A percentile compares a stretch with the other conserved stretches of the same genome.
Evolutionary conservation across 2,888 invertebrate species (phyloP).

Genomic region (Neoaliturus tenellus): DNA sequence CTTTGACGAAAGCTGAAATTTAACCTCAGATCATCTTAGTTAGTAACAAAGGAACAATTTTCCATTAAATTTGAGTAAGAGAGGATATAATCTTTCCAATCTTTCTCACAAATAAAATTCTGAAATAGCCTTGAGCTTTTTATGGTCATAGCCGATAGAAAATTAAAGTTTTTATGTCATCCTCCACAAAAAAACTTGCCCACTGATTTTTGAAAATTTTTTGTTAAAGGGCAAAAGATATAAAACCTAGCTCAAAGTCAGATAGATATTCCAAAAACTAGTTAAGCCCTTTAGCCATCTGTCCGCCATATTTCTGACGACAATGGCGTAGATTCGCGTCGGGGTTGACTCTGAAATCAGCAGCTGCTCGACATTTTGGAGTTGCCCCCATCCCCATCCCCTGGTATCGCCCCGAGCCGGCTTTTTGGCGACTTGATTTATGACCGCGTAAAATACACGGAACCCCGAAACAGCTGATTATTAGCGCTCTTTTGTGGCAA

Average conservation of each 20-base stretch:
- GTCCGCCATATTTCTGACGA: slow-evolving; percentile 34
- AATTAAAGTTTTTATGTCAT: too few relatives aligned
- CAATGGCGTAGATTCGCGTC: slow-evolving; percentile 40
- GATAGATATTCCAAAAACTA: slow-evolving; percentile 30
- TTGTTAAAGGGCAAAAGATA: background rate
- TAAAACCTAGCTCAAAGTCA: slow-evolving; percentile 13
- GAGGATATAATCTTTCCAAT: too few relatives aligned
- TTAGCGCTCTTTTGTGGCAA: background rate
- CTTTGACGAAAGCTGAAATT: too few relatives aligned
- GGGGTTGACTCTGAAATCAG: slow-evolving; percentile 28
- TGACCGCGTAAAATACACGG: background rate
- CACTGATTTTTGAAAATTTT: background rate
- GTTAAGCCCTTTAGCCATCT: slow-evolving; percentile 33
- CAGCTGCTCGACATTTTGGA: slow-evolving; percentile 23
- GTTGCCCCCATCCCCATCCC: slow-evolving; percentile 24
- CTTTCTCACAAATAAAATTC: too few relatives aligned
- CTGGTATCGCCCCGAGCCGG: background rate
- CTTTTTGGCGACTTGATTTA: slow-evolving; percentile 31
- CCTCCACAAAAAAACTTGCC: too few relatives aligned
- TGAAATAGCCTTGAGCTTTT: too few relatives aligned
- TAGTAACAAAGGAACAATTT: too few relatives aligned
- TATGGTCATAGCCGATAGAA: too few relatives aligned
- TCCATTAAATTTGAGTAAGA: too few relatives aligned
- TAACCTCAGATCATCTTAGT: too few relatives aligned
- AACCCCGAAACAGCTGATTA: slow-evolving; percentile 28